A percentile compares a stretch with the other conserved stretches of the same genome.
Evolutionary conservation across 2,113 vertebrate species (phyloP).

Genomic region (Daubentonia madagascariensis): DNA sequence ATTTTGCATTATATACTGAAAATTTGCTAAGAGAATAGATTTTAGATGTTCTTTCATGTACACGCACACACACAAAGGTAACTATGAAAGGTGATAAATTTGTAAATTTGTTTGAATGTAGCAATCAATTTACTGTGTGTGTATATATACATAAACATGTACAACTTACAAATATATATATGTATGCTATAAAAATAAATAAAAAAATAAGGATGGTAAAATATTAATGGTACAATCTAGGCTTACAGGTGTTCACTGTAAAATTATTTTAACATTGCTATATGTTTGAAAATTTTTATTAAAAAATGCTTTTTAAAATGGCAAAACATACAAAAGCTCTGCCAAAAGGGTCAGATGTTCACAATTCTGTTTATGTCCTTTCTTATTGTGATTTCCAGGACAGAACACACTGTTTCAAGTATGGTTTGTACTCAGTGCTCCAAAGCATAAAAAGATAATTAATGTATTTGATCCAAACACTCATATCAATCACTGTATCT

Average conservation of each 20-base stretch:
- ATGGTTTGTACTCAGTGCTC: not conserved
- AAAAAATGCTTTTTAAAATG: not conserved
- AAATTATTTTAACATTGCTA: not conserved
- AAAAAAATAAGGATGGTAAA: not conserved
- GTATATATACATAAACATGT: not conserved
- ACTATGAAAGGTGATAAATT: not conserved
- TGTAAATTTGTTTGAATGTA: not conserved
- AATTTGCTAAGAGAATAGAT: not conserved
- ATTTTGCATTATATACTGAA: not conserved
- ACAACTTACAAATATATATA: not conserved
- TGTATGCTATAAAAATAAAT: not conserved
- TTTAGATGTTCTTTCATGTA: not conserved
- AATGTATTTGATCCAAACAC: not conserved
- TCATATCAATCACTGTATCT: not conserved
- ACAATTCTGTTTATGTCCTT: not conserved
- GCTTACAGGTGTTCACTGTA: not conserved
- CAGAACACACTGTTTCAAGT: not conserved
- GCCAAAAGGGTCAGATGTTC: not conserved
- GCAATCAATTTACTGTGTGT: not conserved
- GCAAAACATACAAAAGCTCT: not conserved
- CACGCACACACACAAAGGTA: not conserved
- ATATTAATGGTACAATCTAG: not conserved
- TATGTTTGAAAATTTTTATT: not conserved
- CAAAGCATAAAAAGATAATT: not conserved
- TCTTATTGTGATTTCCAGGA: not conserved